A percentile compares a stretch with the other conserved stretches of the same genome.
These are phyloP conservation scores for Syngnathus floridae DNA, from an alignment of 2,113 vertebrate genomes.

Conservation along the genomic window DNA sequence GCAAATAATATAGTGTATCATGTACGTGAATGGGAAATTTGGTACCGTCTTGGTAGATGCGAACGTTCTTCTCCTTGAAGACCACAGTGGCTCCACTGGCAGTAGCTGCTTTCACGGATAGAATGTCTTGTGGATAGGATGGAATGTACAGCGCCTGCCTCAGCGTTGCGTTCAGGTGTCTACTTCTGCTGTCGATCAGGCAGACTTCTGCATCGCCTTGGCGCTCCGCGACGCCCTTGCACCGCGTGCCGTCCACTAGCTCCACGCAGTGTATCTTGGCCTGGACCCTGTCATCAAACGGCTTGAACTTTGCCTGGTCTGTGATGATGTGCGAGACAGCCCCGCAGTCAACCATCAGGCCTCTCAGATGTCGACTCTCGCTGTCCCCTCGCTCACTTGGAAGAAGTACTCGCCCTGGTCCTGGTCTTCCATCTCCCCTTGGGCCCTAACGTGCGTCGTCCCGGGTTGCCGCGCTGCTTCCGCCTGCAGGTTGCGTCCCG, in stretches of 20 bases:
- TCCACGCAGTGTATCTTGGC: not conserved
- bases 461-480: too few relatives aligned
- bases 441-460: too few relatives aligned
- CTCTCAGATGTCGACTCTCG: too few relatives aligned
- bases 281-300: too few relatives aligned
- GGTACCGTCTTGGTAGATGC: not conserved
- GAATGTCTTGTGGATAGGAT: not conserved
- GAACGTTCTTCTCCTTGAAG: not conserved
- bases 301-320: too few relatives aligned
- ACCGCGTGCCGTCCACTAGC: not conserved
- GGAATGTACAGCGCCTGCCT: too few relatives aligned
- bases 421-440: too few relatives aligned
- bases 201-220: not conserved
- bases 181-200: slow-evolving; percentile 34
- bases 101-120: not conserved
- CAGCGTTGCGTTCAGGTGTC: slow-evolving; percentile 7
- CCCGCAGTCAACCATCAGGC: too few relatives aligned
- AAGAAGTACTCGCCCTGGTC: too few relatives aligned
- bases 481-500: too few relatives aligned
- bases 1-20: not conserved
- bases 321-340: too few relatives aligned
- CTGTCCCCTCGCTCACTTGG: too few relatives aligned
- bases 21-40: not conserved
- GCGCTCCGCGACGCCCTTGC: not conserved
- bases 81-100: not conserved